A percentile compares a stretch with the other conserved stretches of the same genome.
phyloP scores from a whole-genome alignment of 2,888 invertebrate genomes.

The Subacronicta megacephala region DNA sequence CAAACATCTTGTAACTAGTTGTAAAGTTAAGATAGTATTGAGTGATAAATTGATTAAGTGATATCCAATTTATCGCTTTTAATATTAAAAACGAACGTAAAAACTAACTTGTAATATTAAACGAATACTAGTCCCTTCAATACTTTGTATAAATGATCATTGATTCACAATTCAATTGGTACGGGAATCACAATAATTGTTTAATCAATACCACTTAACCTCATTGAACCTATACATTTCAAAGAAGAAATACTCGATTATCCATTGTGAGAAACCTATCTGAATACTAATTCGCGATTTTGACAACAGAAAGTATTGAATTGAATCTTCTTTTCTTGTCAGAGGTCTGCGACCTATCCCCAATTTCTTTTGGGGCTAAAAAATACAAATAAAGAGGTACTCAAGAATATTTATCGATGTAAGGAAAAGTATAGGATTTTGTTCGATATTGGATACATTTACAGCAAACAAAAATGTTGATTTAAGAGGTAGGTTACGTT shows the following conservation, averaged over 20 bases:
- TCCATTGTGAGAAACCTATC: constrained; percentile 30
- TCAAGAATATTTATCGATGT: constrained; percentile 13
- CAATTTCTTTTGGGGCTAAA: constrained; percentile 19
- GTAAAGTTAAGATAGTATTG: no score
- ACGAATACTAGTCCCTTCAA: not conserved
- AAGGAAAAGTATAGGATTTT: constrained; percentile 12
- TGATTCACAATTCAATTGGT: not conserved
- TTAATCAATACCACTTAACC: constrained; percentile 16
- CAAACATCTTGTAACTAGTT: no score
- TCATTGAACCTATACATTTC: constrained; percentile 9
- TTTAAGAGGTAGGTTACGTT: no score
- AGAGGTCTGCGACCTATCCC: constrained; percentile 25
- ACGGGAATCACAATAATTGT: constrained; percentile 3
- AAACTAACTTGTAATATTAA: no score
- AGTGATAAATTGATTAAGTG: no score
- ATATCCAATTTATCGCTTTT: no score
- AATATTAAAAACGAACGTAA: no score
- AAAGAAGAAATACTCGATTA: constrained; percentile 8
- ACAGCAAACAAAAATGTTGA: no score
- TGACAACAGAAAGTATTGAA: constrained; percentile 21
- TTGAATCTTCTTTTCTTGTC: constrained; percentile 11
- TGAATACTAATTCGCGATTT: constrained; percentile 31
- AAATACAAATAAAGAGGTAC: constrained; percentile 2
- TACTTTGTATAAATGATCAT: not conserved
- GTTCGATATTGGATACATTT: no score